Evolutionary conservation across 2,888 invertebrate species (phyloP).

Genomic region (Ptychoptera albimana): DNA sequence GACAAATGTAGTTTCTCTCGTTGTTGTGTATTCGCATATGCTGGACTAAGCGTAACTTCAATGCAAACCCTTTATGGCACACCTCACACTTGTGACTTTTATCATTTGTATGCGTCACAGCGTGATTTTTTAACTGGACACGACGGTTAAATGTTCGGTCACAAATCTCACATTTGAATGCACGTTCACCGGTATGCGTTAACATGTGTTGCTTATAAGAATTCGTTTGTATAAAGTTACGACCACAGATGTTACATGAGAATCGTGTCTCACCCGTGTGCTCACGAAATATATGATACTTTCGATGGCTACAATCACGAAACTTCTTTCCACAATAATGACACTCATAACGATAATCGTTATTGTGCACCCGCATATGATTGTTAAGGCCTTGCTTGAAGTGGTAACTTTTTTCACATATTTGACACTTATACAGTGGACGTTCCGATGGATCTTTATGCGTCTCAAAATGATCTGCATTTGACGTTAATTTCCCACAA

Average conservation of each 20-base stretch:
- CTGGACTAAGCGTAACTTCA: too few species aligned
- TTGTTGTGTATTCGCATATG: too few species aligned
- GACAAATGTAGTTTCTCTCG: too few species aligned
- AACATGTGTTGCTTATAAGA: neutral
- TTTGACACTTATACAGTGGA: too few species aligned
- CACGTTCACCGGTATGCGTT: neutral
- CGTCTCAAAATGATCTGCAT: too few species aligned
- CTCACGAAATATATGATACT: neutral
- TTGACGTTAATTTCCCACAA: too few species aligned
- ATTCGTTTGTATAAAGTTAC: neutral
- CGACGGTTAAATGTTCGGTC: neutral
- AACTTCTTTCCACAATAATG: conserved; percentile 1
- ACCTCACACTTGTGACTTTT: too few species aligned
- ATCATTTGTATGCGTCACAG: too few species aligned
- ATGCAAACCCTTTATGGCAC: too few species aligned
- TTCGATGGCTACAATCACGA: neutral
- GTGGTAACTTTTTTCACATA: too few species aligned
- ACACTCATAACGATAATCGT: neutral
- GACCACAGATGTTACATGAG: neutral
- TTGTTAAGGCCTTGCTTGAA: too few species aligned
- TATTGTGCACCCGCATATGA: neutral
- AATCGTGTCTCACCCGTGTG: neutral
- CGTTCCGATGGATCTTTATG: too few species aligned
- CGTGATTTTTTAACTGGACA: neutral
- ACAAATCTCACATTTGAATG: neutral